Conservation (phyloP, 2,888 invertebrate species). For the Ochropleura leucogaster region DNA sequence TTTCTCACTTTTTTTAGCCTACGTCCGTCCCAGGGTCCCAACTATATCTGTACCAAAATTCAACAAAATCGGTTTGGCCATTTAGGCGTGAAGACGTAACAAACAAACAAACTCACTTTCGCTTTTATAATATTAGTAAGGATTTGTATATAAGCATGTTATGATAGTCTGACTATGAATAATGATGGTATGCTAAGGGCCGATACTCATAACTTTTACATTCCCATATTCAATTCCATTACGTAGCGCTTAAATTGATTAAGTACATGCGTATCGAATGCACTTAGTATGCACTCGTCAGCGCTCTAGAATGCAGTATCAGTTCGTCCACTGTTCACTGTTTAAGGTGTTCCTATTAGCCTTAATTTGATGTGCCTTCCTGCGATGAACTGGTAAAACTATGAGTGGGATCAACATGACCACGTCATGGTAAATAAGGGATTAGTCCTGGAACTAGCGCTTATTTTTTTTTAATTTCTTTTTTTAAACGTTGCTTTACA, state of each 20-base stretch:
- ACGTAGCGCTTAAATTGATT: conserved; percentile 16
- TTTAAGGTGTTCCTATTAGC: not conserved
- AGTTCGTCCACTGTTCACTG: conserved; percentile 1
- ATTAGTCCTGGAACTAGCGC: not conserved
- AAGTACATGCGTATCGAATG: conserved; percentile 16
- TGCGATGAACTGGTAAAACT: not conserved
- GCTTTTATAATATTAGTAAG: too few relatives aligned
- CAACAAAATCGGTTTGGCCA: too few relatives aligned
- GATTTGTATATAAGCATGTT: not conserved
- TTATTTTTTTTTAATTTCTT: too few relatives aligned
- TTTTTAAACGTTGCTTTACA: too few relatives aligned
- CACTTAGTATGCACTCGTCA: conserved; percentile 22
- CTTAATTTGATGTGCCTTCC: too few relatives aligned
- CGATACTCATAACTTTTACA: conserved; percentile 49
- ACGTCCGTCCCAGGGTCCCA: too few relatives aligned
- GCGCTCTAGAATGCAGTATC: not conserved
- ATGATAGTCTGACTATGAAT: not conserved
- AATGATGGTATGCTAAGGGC: conserved; percentile 16
- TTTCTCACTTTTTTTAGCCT: too few relatives aligned
- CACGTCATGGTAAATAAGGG: not conserved
- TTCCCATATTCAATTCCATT: conserved; percentile 35
- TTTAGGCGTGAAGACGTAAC: too few relatives aligned
- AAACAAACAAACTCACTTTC: too few relatives aligned
- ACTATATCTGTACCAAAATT: too few relatives aligned
- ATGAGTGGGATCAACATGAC: not conserved